Conservation (phyloP, 2,797 vertebrate genomes). For the Clarias platycephalus region DNA sequence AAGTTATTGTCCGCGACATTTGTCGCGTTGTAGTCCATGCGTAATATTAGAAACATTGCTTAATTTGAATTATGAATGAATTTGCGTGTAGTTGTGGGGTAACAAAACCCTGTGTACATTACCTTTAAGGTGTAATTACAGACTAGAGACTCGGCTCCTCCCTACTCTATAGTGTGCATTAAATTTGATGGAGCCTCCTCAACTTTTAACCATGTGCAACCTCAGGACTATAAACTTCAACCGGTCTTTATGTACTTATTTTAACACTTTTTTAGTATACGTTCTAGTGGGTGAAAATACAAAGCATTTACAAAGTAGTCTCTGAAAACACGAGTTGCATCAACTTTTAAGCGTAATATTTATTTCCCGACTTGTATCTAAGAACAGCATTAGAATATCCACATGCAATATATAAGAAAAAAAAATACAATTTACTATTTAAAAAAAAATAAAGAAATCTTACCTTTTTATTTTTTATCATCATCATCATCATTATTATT, state of each 20-base stretch:
- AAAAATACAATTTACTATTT: not conserved
- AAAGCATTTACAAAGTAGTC: too few species aligned
- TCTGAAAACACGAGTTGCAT: not conserved
- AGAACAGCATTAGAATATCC: not conserved
- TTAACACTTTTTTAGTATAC: not conserved
- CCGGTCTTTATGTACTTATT: not conserved
- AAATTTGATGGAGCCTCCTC: constrained; percentile 44
- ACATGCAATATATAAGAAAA: not conserved
- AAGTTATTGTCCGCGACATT: not conserved
- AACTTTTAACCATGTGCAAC: constrained; percentile 22
- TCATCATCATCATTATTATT: not conserved
- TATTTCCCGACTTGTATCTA: not conserved
- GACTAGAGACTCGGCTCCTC: constrained; percentile 52
- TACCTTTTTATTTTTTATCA: not conserved
- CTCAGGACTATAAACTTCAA: constrained; percentile 5
- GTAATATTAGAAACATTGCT: constrained; percentile 50
- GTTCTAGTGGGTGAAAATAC: not conserved
- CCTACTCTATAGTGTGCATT: constrained; percentile 46
- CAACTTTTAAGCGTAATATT: constrained; percentile 8
- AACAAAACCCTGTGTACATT: constrained; percentile 76
- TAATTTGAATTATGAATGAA: constrained; percentile 81
- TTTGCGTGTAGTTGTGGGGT: constrained; percentile 77
- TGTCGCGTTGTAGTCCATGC: constrained; percentile 3
- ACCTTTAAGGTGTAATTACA: constrained; percentile 65
- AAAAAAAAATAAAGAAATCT: not conserved